Base-by-base conservation (phyloP, 2,888 invertebrate genomes). In the Eristalis arbustorum region DNA sequence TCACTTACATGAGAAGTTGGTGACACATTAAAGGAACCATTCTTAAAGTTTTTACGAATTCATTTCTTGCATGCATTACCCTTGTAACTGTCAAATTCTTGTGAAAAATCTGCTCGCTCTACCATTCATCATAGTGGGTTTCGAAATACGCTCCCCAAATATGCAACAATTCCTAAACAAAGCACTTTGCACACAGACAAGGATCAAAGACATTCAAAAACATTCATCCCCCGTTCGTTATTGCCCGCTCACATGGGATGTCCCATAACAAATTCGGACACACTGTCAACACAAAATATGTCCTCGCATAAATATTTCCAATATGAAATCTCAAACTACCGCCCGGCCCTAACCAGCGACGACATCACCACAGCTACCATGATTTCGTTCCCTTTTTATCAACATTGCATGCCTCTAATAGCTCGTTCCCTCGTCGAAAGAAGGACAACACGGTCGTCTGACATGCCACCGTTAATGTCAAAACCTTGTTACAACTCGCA, bases 401-500 rank as follows among this genome's bases (percentile, higher is more conserved):
- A 49, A 69, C 69, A 57, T 71, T 59, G 78, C 59, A 71, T 66
- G 59, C 59, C 18, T 49, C 57, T 42, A 72, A 66, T 61, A 66
- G 23, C 25, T 23, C 6, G 18, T 49, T 56, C 63, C 59, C 34
- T 31, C 23, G 28, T 66, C 56, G 42, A 61, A 37, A 73, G 13
- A 28, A 56, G 78, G 59, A 59, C 67, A 73, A 37, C 62, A 63
- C 23, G 49, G 37, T 22, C 67, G 72, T 14, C 61, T 66, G 79
- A 74, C 73, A 80, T 80, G 80, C 25, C 62, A 37, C 56, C 37
- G 73, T 80, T 80, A 80, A 80, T 80, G 62, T 80, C 73, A 80
- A 74, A 80, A 80, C 63, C 73, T 80, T 74, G 80, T 80, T 68
- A 74, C 67, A 57, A 74, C 67, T 80, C 80, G 40, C 73, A 74